Evolutionary conservation across 30 jellyfish, hydroid and myxozoan species (phyloP), one percentile per base, ranked within the genome.

Genomic region (Hydractinia symbiolongicarpus): DNA sequence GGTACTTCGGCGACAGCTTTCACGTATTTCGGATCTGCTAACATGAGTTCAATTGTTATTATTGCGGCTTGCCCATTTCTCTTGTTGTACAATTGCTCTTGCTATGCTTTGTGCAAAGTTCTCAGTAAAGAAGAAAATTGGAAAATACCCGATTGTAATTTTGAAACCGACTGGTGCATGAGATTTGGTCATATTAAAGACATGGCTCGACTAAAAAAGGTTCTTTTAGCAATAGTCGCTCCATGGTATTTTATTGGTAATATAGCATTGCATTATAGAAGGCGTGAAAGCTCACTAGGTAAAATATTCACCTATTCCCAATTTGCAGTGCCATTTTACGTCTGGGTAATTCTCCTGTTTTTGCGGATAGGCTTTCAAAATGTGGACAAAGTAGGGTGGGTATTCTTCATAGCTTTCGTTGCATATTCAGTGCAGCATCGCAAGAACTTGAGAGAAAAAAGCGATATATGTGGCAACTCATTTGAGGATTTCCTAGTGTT

Each of bases 331-430:
- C 81, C 81, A 7, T 72, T 72, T 15, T 72, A 72, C 81, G 4
- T 72, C 4, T 72, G 81, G 81, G n/a, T 72, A 72, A 53, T 53
- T 72, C 5, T 72, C 11, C 8, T 72, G 10, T 17, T 72, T 21
- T 55, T 58, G 62, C 58, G 51, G 62, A 58, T 72, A 8, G 54
- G 54, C 17, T 7, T 72, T 17, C 30, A 72, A 4, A 72, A 72
- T 53, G n/a, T 72, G 30, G 81, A 72, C n/a, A 72, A 72, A 52
- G 4, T 72, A 7, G 81, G 81, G 0, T 72, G 81, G 81, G 62
- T 72, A 15, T 21, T 58, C n/a, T 53, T 72, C 10, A 55, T 72
- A 15, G 57, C 19, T 5, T 72, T 72, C 51, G 4, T 72, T 15
- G 81, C 61, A 5, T 21, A 30, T 21, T 20, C 62, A 8, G 50